phyloP scores from a whole-genome alignment of 2,888 invertebrate genomes.

The Timandra comae region DNA sequence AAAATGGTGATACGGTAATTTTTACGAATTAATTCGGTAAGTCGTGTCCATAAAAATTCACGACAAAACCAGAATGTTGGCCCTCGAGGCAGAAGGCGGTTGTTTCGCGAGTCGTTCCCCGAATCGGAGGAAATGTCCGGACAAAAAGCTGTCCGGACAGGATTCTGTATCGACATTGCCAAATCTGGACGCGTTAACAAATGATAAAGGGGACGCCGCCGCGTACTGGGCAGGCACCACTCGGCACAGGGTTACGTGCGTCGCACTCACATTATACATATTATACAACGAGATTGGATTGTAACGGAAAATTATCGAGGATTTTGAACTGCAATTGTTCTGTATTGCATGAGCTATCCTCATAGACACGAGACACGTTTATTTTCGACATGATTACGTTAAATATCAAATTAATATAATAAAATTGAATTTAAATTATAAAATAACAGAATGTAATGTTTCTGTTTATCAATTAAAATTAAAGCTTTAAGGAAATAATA shows the following conservation, averaged over 20 bases:
- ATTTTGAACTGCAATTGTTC: no score
- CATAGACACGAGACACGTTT: no score
- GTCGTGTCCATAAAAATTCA: constrained; percentile 67
- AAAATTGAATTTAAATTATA: no score
- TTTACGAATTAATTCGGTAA: constrained; percentile 51
- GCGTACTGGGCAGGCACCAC: constrained; percentile 31
- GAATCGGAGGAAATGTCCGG: constrained; percentile 68
- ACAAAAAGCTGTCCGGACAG: constrained; percentile 70
- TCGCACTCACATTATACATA: no score
- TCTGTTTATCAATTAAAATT: no score
- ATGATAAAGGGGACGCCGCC: constrained; percentile 69
- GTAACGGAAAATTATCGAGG: no score
- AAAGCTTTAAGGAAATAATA: no score
- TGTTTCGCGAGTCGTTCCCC: constrained; percentile 67
- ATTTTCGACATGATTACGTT: no score
- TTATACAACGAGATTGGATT: no score
- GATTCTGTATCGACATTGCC: constrained; percentile 71
- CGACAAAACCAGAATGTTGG: constrained; percentile 70
- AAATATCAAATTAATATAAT: no score
- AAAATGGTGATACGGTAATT: constrained; percentile 30
- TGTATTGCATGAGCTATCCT: no score
- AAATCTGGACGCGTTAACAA: constrained; percentile 74
- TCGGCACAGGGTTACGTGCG: constrained; percentile 4
- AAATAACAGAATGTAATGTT: no score
- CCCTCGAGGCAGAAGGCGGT: constrained; percentile 64